Evolutionary conservation across 2,113 vertebrate species (phyloP).

Genomic region (Formicarius rufipectus): DNA sequence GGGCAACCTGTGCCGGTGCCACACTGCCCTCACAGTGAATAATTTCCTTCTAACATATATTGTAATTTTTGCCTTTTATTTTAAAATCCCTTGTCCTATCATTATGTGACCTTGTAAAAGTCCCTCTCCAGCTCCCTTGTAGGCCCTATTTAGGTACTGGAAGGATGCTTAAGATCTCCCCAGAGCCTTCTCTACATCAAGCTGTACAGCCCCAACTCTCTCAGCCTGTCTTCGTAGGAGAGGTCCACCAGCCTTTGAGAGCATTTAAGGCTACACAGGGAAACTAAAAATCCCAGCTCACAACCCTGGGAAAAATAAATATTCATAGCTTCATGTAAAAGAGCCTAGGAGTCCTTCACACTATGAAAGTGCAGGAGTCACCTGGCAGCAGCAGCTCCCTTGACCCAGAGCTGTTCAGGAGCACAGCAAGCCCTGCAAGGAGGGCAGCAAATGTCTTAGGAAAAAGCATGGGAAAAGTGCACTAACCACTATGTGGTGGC

Average conservation of each 20-base stretch:
- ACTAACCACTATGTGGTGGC: accelerated
- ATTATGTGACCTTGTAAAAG: background rate
- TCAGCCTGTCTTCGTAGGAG: background rate
- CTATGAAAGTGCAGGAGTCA: background rate
- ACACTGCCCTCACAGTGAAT: background rate
- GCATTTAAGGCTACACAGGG: background rate
- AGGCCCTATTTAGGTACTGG: background rate
- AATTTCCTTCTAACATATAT: background rate
- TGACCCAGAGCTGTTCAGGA: background rate
- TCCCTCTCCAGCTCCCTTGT: background rate
- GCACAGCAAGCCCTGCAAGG: background rate
- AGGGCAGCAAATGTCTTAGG: background rate
- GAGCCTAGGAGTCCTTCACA: background rate
- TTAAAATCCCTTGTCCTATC: background rate
- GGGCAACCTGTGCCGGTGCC: background rate
- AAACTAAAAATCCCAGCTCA: background rate
- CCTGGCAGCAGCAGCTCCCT: background rate
- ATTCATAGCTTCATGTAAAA: background rate
- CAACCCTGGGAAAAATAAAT: background rate
- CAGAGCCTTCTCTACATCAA: background rate
- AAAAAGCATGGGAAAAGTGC: accelerated
- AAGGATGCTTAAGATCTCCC: background rate
- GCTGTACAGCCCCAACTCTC: background rate
- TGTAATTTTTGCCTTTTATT: accelerated
- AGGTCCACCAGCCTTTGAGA: background rate